A percentile compares a stretch with the other conserved stretches of the same genome.
phyloP scores from a whole-genome alignment of 2,113 vertebrate species.

The Syrrhaptes paradoxus region DNA sequence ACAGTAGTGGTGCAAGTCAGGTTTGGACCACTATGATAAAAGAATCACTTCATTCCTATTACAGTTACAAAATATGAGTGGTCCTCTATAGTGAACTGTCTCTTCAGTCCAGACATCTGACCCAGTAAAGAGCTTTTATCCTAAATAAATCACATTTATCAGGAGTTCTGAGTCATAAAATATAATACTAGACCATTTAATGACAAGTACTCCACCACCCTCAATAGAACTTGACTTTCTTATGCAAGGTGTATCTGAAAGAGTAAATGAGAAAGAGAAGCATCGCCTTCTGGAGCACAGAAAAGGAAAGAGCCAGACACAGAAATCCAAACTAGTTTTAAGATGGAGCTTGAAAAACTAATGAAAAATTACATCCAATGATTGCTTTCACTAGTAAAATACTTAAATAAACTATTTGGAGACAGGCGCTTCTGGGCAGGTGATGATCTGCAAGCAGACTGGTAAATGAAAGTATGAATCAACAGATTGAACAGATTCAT shows the following conservation, averaged over 20 bases:
- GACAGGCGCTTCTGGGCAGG: neutral
- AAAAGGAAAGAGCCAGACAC: neutral
- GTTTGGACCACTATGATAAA: neutral
- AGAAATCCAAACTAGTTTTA: neutral
- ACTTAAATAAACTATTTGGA: neutral
- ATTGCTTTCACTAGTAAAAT: neutral
- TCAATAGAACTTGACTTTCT: neutral
- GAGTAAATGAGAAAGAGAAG: neutral
- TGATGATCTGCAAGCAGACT: neutral
- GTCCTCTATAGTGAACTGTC: slow-evolving; percentile 3
- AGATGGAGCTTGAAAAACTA: neutral
- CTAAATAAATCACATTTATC: slow-evolving; percentile 18
- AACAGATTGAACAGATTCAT: too few relatives aligned
- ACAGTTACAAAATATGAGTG: slow-evolving; percentile 8
- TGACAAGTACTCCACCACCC: neutral
- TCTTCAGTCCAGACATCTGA: slow-evolving; percentile 35
- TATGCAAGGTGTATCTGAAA: neutral
- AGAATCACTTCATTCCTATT: neutral
- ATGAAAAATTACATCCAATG: neutral
- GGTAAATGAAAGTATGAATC: neutral
- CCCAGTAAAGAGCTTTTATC: slow-evolving; percentile 46
- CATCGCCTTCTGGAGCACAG: neutral
- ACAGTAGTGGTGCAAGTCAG: neutral
- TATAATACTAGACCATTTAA: neutral
- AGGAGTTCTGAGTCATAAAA: slow-evolving; percentile 31